Base-by-base conservation (phyloP, 2,888 invertebrate species). In the Meloe dianella region DNA sequence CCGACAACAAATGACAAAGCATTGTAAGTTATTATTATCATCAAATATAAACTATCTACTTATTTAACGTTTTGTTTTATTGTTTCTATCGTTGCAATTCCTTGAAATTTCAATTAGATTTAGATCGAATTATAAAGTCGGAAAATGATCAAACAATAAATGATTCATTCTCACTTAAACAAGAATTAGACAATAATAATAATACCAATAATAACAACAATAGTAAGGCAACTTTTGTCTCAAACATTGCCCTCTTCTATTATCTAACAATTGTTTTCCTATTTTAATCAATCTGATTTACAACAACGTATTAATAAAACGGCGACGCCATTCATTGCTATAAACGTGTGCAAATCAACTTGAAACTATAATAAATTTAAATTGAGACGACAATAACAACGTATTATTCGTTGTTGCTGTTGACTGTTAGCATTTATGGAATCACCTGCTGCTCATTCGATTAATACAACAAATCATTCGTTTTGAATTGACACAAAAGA, bases 321-420 rank as follows among this genome's bases (percentile, higher is more conserved):
- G n/a, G 17, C 47, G 47, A 47, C 47, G 57, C 29, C 57, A 57
- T 57, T 20, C 29, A 57, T 22, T 60, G 60, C 60, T 60, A 60
- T 20, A 60, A 60, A 24, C 35, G 60, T 35, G 30, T 60, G 60
- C 38, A 60, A 60, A 60, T 60, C 57, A 38, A 29, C 24, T 60
- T 35, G 47, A 9, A 47, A 47, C 47, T 47, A n/a, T n/a, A 47
- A 47, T 47, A 47, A 47, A 47, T 47, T 47, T 47, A 20, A 47
- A 47, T 20, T 20, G 20, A 47, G 47, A 47, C 20, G 10, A 47
- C 20, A 47, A 47, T 47, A 22, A 47, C 20, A 47, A n/a, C 20
- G 20, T 22, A 20, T 38, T 32, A 38, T 38, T 2, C 10, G 20
- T 47, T 47, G 20, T 47, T 47, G 7, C 0, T 41, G 41, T 41